phyloP scores from a whole-genome alignment of 2,888 invertebrate genomes.

The Tineola bisselliella region DNA sequence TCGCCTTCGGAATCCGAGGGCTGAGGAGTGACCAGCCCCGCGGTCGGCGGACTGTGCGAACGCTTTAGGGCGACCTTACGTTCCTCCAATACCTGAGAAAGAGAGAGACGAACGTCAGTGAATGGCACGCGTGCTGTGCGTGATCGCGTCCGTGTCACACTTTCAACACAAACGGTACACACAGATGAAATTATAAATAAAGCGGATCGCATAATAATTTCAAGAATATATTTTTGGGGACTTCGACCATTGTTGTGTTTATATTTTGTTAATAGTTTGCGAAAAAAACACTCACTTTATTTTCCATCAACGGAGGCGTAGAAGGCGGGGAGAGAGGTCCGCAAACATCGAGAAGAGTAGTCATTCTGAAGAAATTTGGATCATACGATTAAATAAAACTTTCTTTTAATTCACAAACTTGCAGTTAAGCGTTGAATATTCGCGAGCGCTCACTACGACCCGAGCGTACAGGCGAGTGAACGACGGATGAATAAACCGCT shows the following conservation, averaged over 20 bases:
- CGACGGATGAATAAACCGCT: slow-evolving; percentile 64
- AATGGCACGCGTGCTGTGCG: slow-evolving; percentile 51
- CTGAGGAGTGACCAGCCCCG: slow-evolving; percentile 77
- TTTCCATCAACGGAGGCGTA: slow-evolving; percentile 74
- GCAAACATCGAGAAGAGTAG: slow-evolving; percentile 56
- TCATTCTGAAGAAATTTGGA: slow-evolving; percentile 41
- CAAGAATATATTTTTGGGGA: background rate
- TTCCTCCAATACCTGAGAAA: slow-evolving; percentile 50
- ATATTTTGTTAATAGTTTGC: background rate
- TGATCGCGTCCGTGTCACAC: slow-evolving; percentile 32
- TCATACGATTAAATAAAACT: slow-evolving; percentile 51
- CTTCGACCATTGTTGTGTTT: background rate
- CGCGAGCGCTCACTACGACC: slow-evolving; percentile 39
- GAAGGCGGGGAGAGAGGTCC: slow-evolving; percentile 75
- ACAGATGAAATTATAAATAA: background rate
- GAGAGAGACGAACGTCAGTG: slow-evolving; percentile 53
- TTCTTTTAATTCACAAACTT: slow-evolving; percentile 60
- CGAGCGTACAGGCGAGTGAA: slow-evolving; percentile 51
- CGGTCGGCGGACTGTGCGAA: slow-evolving; percentile 26
- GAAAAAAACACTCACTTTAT: slow-evolving; percentile 54
- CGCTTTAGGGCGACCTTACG: slow-evolving; percentile 46
- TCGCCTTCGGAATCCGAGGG: slow-evolving; percentile 87
- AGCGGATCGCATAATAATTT: slow-evolving; percentile 32
- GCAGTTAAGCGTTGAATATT: slow-evolving; percentile 18
- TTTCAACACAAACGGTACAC: slow-evolving; percentile 29